Evolutionary conservation across 2,888 invertebrate genomes (phyloP), one percentile per base, ranked within the genome.

Genomic region (Idaea biselata): DNA sequence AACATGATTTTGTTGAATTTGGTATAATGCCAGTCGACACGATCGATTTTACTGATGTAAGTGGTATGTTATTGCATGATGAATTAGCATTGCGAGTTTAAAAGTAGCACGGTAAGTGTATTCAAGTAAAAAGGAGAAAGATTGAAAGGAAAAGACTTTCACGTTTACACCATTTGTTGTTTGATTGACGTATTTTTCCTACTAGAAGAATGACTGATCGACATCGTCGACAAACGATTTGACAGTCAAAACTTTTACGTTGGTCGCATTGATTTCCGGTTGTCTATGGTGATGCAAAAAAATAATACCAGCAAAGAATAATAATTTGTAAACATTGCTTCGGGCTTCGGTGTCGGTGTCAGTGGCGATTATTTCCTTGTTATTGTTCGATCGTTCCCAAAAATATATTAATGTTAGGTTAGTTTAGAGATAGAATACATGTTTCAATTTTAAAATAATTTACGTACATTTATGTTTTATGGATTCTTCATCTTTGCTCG

Each of bases 111-210:
- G 44, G 70, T 71, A 62, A 72, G 66, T 67, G 61, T 72, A 73
- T 71, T 25, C 8, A 77, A 74, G 68, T 73, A 68, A 57, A 68
- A 70, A 64, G 77, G 72, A 76, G 65, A 73, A 75, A 72, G 73
- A 73, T 67, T 73, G 70, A 72, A 75, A 77, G 74, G 68, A 75
- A 76, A 69, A 71, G 71, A 70, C 58, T 60, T 65, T 62, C 58
- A 76, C 73, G 69, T 75, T 84, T 79, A 83, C 87, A 86, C 85
- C 86, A 88, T 88, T 86, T 81, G 82, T 84, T 83, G 84, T 82
- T 79, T 83, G 85, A 86, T 82, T 71, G 63, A 67, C 64, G 64
- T 63, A 59, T 63, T 55, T 61, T 58, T 63, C n/a, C 17, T 44
- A 44, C 11, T 44, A 14, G 44, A 44, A 14, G 44, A 44, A 44